phyloP scores from a whole-genome alignment of 2,113 vertebrate genomes.

The Cygnus atratus region DNA sequence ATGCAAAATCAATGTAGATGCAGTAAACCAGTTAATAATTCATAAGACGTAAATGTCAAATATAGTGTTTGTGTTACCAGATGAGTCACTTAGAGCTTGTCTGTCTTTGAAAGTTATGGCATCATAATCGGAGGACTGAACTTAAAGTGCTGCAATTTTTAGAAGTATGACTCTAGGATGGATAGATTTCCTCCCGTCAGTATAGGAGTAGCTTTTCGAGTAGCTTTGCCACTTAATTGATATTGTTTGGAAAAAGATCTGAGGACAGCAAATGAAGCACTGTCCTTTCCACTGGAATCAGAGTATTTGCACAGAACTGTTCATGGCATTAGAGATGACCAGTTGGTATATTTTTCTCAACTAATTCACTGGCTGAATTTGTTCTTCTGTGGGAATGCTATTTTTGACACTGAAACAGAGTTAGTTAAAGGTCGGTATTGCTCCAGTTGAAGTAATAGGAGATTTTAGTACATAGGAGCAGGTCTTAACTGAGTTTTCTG shows the following conservation, averaged over 20 bases:
- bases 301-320: background rate
- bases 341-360: background rate
- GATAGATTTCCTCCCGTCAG: background rate
- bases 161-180: background rate
- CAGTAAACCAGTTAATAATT: slow-evolving; percentile 29
- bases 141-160: background rate
- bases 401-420: background rate
- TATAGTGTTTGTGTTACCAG: slow-evolving; percentile 3
- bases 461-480: background rate
- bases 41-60: slow-evolving; percentile 25
- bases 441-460: background rate
- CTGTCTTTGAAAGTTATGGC: background rate
- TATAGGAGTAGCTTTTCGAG: background rate
- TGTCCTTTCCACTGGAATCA: background rate
- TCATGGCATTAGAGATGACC: background rate
- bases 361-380: background rate
- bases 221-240: background rate
- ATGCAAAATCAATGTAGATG: slow-evolving; percentile 15
- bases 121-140: background rate
- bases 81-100: slow-evolving; percentile 4
- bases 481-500: background rate
- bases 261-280: background rate
- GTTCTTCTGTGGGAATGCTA: background rate
- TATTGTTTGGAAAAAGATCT: background rate
- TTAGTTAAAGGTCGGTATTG: background rate